Evolutionary conservation across 2,888 invertebrate species (phyloP).

Genomic region (Pandemis corylana): DNA sequence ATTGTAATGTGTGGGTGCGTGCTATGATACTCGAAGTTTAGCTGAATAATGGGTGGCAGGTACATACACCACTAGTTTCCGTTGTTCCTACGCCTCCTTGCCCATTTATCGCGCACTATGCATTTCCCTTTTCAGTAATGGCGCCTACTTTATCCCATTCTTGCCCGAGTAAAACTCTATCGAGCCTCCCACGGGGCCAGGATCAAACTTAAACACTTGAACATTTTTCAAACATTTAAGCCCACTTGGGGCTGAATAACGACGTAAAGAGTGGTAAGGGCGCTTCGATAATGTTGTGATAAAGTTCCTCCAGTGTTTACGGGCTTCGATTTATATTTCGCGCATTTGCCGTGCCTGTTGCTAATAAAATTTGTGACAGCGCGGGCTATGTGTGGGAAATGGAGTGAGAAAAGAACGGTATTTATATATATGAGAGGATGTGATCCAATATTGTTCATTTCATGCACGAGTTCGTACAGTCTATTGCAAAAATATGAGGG

Average conservation of each 20-base stretch:
- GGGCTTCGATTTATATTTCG: conserved; percentile 18
- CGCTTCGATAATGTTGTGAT: conserved; percentile 31
- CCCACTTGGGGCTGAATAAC: conserved; percentile 40
- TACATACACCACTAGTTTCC: conserved; percentile 37
- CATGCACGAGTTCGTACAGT: neutral
- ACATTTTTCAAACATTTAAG: conserved; percentile 44
- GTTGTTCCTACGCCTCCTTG: conserved; percentile 49
- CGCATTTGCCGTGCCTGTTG: neutral
- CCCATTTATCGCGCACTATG: conserved; percentile 63
- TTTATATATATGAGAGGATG: neutral
- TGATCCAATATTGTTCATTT: neutral
- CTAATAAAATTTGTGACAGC: conserved; percentile 8
- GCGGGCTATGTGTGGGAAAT: neutral
- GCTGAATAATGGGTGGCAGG: conserved; percentile 9
- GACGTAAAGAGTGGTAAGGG: conserved; percentile 33
- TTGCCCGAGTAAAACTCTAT: conserved; percentile 48
- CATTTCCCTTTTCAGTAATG: conserved; percentile 47
- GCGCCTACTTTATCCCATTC: conserved; percentile 49
- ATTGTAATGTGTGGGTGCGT: too few species aligned
- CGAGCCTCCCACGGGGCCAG: conserved; percentile 44
- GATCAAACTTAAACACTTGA: conserved; percentile 44
- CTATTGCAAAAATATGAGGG: neutral
- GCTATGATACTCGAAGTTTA: neutral
- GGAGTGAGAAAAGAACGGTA: neutral
- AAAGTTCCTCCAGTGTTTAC: conserved; percentile 25